Percentiles rank a stretch among this genome's conserved stretches.
phyloP scores from a whole-genome alignment of 2,113 vertebrate genomes.

The Gymnocephalus cernua region DNA sequence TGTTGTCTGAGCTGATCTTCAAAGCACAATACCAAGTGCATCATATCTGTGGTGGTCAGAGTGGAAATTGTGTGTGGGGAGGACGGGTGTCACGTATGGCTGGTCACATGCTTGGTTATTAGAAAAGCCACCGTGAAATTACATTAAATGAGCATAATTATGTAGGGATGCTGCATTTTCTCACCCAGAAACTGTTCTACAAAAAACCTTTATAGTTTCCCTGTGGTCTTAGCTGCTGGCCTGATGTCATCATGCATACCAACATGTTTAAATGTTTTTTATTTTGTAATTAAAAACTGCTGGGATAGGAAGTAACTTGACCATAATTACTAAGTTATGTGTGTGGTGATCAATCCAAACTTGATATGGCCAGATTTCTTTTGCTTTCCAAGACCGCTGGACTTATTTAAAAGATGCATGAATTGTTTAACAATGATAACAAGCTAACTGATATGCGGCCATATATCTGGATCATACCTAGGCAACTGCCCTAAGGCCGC shows the following conservation, averaged over 20 bases:
- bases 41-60: neutral
- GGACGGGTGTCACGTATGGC: slow-evolving; percentile 46
- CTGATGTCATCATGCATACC: neutral
- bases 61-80: slow-evolving; percentile 14
- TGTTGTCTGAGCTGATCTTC: slow-evolving; percentile 1
- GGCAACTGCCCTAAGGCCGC: too few relatives aligned
- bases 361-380: neutral
- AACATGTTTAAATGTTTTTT: neutral
- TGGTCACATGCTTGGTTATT: slow-evolving; percentile 65
- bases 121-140: slow-evolving; percentile 29
- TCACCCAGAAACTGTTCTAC: neutral
- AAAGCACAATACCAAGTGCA: slow-evolving; percentile 11
- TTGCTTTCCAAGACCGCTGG: neutral
- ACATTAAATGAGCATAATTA: slow-evolving; percentile 17
- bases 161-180: slow-evolving; percentile 11
- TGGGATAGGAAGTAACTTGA: neutral
- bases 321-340: neutral
- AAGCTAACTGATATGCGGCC: neutral
- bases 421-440: neutral
- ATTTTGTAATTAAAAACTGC: slow-evolving; percentile 15
- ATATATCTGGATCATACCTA: neutral
- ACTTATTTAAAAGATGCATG: neutral
- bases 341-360: neutral
- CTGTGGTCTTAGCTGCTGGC: slow-evolving; percentile 5
- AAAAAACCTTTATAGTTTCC: neutral